Evolutionary conservation across 1,140 invertebrate species (phyloP).

Genomic region (Bombus affinis): DNA sequence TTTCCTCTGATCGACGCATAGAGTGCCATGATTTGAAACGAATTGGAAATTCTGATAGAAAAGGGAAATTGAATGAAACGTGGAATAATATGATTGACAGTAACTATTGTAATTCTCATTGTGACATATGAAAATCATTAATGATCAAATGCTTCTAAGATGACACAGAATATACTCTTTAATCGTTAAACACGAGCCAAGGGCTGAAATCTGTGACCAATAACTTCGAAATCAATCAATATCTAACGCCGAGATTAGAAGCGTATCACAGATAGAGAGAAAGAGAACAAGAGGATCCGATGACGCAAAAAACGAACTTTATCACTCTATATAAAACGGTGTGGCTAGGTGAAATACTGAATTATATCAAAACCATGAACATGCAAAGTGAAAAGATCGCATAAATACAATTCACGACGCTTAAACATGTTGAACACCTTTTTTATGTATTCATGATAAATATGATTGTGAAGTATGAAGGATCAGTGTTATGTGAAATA

Average conservation of each 20-base stretch:
- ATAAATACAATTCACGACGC: conserved; percentile 71
- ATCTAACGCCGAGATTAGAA: conserved; percentile 35
- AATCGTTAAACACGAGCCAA: conserved; percentile 1
- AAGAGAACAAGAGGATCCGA: conserved; percentile 17
- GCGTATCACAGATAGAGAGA: conserved; percentile 29
- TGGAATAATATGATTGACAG: background rate
- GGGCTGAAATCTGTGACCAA: conserved; percentile 54
- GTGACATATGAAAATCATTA: background rate
- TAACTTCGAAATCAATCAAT: conserved; percentile 27
- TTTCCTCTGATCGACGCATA: background rate
- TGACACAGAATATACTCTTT: background rate
- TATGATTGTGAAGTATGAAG: conserved; percentile 63
- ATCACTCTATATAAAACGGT: conserved; percentile 33
- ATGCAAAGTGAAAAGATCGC: conserved; percentile 70
- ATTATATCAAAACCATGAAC: conserved; percentile 67
- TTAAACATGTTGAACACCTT: conserved; percentile 63
- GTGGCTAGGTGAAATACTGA: conserved; percentile 33
- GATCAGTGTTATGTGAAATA: conserved; percentile 62
- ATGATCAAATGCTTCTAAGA: conserved; percentile 12
- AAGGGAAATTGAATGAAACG: background rate
- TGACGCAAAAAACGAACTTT: conserved; percentile 24
- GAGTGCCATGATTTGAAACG: background rate
- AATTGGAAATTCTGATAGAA: background rate
- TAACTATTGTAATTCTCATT: background rate
- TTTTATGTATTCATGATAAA: conserved; percentile 66